Evolutionary conservation across 2,888 invertebrate species (phyloP).

Genomic region (Malthinus seriepunctatus): DNA sequence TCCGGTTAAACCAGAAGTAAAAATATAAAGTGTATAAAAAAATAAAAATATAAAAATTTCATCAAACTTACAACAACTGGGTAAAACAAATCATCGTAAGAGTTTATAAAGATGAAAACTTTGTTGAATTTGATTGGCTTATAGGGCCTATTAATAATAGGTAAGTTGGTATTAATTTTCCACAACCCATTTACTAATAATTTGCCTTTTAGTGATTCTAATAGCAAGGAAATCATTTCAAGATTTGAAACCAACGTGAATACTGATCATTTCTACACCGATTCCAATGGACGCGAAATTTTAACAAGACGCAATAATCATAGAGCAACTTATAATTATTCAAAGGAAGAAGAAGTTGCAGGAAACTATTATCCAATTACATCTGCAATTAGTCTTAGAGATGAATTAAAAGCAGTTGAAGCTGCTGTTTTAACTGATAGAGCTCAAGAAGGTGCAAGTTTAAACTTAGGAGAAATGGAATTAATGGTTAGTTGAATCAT

Average conservation of each 20-base stretch:
- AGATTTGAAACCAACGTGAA: constrained; percentile 65
- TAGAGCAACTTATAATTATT: constrained; percentile 62
- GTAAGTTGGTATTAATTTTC: too few species aligned
- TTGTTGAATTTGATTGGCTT: constrained; percentile 64
- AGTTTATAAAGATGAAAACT: constrained; percentile 56
- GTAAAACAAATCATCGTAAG: constrained; percentile 64
- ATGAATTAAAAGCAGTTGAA: too few species aligned
- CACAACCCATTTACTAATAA: too few species aligned
- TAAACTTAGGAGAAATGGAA: constrained; percentile 64
- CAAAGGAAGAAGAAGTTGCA: constrained; percentile 59
- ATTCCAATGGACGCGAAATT: constrained; percentile 78
- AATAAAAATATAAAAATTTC: too few species aligned
- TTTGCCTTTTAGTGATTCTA: constrained; percentile 47
- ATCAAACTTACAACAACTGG: constrained; percentile 66
- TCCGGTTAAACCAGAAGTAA: too few species aligned
- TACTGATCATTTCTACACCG: constrained; percentile 79
- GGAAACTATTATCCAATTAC: constrained; percentile 79
- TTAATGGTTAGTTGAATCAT: too few species aligned
- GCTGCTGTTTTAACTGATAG: constrained; percentile 64
- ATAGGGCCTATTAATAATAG: constrained; percentile 62
- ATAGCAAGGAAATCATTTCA: constrained; percentile 73
- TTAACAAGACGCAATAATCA: constrained; percentile 62
- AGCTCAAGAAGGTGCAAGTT: constrained; percentile 64
- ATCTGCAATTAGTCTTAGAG: constrained; percentile 63
- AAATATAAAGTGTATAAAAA: too few species aligned